These are phyloP conservation scores for Apocrypta bakeri DNA, from an alignment of 1,140 invertebrate genomes.

Conservation along the genomic window DNA sequence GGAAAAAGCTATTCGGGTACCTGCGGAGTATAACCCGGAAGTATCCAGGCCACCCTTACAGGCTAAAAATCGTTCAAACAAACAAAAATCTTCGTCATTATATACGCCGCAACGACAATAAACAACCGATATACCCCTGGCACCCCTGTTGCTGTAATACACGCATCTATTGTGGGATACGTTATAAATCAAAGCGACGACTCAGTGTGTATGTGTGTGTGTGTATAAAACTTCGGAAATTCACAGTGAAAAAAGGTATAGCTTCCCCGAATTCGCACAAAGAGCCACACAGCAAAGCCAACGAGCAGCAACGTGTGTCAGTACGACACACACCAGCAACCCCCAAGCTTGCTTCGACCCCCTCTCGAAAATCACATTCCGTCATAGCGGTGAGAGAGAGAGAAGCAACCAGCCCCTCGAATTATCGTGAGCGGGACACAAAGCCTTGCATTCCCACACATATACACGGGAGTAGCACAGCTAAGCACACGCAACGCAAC, in stretches of 20 bases:
- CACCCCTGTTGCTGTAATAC: neutral
- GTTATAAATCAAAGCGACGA: slow-evolving; percentile 2
- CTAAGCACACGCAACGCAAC: slow-evolving; percentile 50
- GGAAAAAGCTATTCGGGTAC: neutral
- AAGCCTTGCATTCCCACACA: slow-evolving; percentile 64
- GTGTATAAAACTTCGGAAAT: neutral
- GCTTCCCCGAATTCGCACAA: slow-evolving; percentile 17
- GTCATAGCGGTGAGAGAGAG: neutral
- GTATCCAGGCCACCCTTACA: neutral
- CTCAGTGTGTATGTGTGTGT: neutral
- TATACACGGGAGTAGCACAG: slow-evolving; percentile 56
- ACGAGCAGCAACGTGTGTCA: neutral
- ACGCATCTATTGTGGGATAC: neutral
- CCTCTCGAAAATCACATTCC: slow-evolving; percentile 34
- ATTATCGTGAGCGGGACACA: slow-evolving; percentile 47
- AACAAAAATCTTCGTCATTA: neutral
- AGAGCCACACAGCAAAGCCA: neutral
- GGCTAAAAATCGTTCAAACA: neutral
- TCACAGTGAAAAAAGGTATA: neutral
- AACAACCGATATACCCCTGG: neutral
- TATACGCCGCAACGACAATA: neutral
- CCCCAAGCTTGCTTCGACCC: neutral
- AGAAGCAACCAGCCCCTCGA: slow-evolving; percentile 35
- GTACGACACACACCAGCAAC: neutral
- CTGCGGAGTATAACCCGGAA: neutral